These are phyloP conservation scores for Hypocryptadius cinnamomeus DNA, from an alignment of 2,113 vertebrate species.

Conservation along the genomic window DNA sequence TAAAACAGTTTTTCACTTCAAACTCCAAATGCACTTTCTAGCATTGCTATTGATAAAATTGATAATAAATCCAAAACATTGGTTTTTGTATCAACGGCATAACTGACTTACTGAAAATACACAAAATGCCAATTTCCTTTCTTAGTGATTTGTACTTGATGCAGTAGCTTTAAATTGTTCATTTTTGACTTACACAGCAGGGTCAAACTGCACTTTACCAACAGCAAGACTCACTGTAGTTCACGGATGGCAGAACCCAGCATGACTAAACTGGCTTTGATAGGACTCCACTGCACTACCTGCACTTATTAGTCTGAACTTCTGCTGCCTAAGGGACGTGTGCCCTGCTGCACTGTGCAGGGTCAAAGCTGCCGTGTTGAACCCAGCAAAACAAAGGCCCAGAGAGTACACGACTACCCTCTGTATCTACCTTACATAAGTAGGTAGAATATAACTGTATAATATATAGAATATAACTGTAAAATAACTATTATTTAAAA, in stretches of 20 bases:
- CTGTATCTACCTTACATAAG: background rate
- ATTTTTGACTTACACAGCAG: background rate
- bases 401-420: background rate
- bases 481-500: background rate
- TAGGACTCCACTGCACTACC: background rate
- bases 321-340: background rate
- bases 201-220: background rate
- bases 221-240: background rate
- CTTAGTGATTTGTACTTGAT: background rate
- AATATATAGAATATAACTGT: background rate
- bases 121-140: background rate
- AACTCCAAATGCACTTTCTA: background rate
- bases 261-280: background rate
- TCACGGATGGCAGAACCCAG: background rate
- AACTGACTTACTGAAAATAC: background rate
- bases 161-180: background rate
- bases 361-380: accelerated
- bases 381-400: background rate
- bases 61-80: background rate
- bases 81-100: background rate
- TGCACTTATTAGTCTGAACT: background rate
- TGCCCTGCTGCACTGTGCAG: background rate
- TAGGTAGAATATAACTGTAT: background rate
- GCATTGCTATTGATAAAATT: background rate
- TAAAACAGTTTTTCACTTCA: background rate